A percentile compares a stretch with the other conserved stretches of the same genome.
These are phyloP conservation scores for Crambe crambe DNA, from an alignment of 37 sponge, comb jelly and placozoan genomes.

Conservation along the genomic window DNA sequence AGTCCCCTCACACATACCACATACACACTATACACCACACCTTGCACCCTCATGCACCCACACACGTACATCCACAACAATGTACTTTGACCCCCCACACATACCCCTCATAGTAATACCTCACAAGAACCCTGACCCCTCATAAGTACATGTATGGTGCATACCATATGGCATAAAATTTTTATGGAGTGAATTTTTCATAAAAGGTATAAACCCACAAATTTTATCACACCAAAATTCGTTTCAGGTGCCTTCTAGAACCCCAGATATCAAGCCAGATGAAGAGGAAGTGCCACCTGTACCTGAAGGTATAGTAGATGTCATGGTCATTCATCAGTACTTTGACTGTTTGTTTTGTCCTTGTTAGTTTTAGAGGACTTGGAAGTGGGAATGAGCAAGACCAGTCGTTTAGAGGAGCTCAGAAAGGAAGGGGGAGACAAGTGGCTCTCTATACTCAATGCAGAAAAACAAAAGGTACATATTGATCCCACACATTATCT, in stretches of 20 bases:
- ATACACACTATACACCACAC: too few relatives aligned
- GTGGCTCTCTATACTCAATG: constrained; percentile 59
- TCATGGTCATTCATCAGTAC: neutral
- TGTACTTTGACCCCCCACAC: too few relatives aligned
- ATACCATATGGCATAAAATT: too few relatives aligned
- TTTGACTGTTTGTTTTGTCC: neutral
- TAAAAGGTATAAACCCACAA: too few relatives aligned
- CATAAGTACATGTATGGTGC: neutral
- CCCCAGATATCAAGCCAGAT: constrained; percentile 22
- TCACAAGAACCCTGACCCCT: too few relatives aligned
- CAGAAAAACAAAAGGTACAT: neutral
- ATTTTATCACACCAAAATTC: too few relatives aligned
- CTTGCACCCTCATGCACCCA: too few relatives aligned
- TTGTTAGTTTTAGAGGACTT: constrained; percentile 1
- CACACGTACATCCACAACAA: too few relatives aligned
- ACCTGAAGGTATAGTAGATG: neutral
- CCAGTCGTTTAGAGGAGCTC: constrained; percentile 47
- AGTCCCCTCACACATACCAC: too few relatives aligned
- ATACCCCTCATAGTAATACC: too few relatives aligned
- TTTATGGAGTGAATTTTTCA: too few relatives aligned
- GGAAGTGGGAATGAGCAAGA: constrained; percentile 15
- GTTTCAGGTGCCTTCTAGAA: constrained; percentile 11
- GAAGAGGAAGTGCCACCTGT: neutral
- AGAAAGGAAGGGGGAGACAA: constrained; percentile 57
- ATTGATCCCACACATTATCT: too few relatives aligned